These are phyloP conservation scores for Lepus townsendii DNA, from an alignment of 2,797 vertebrate species.

Conservation along the genomic window DNA sequence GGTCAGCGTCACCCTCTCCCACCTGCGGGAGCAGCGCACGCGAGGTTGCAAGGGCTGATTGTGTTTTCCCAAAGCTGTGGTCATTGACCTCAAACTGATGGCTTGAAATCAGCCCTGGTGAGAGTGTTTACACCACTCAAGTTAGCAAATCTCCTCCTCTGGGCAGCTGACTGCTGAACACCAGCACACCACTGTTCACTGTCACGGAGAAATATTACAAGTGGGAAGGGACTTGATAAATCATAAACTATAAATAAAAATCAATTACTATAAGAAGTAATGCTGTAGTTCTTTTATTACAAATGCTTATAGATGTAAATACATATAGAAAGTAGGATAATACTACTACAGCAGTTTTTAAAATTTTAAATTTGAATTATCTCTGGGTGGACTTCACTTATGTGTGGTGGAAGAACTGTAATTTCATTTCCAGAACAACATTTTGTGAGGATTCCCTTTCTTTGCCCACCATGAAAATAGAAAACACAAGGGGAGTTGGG, in stretches of 20 bases:
- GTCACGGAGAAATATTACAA: neutral
- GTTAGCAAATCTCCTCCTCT: neutral
- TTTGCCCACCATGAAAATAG: neutral
- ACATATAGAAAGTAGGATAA: neutral
- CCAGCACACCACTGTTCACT: neutral
- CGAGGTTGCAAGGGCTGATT: fast-evolving
- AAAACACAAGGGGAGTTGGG: neutral
- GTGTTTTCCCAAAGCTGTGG: neutral
- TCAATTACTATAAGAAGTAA: neutral
- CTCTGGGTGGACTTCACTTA: neutral
- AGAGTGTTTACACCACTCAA: neutral
- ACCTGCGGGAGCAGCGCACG: neutral
- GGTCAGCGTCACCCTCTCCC: neutral
- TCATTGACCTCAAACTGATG: neutral
- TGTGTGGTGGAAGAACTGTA: neutral
- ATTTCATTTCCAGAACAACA: neutral
- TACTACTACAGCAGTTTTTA: neutral
- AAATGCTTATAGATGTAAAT: neutral
- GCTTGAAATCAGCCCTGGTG: neutral
- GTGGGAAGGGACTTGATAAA: neutral
- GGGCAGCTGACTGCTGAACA: neutral
- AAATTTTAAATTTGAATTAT: neutral
- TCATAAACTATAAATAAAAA: neutral
- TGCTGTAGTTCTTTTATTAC: neutral
- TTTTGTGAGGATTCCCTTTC: neutral